Conservation (phyloP, 2,888 invertebrate genomes). For the Temnothorax unifasciatus region DNA sequence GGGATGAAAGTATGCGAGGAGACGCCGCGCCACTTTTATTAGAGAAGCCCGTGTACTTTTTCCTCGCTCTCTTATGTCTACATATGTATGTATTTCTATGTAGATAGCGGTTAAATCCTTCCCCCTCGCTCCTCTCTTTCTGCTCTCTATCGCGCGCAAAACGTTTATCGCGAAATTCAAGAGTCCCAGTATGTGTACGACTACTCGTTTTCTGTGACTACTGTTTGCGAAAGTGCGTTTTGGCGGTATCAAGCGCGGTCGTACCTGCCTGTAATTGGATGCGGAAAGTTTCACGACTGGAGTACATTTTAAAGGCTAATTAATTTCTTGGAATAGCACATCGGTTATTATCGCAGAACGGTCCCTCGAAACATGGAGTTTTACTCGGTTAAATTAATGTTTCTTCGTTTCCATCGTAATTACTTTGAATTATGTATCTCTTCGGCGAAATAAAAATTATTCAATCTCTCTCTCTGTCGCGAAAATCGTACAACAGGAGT, state of each 20-base stretch:
- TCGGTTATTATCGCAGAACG: background rate
- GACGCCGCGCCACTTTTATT: slow-evolving; percentile 71
- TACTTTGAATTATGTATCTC: background rate
- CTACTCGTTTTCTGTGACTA: background rate
- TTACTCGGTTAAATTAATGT: slow-evolving; percentile 5
- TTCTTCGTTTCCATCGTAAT: slow-evolving; percentile 15
- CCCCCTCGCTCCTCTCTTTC: background rate
- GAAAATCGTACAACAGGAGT: slow-evolving; percentile 10
- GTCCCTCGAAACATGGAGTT: background rate
- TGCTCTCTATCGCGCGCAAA: background rate
- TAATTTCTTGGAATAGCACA: slow-evolving; percentile 30
- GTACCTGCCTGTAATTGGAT: slow-evolving; percentile 33
- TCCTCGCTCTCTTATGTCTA: slow-evolving; percentile 35
- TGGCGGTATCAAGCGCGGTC: background rate
- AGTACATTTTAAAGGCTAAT: slow-evolving; percentile 43
- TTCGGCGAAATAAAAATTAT: slow-evolving; percentile 5
- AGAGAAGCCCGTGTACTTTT: slow-evolving; percentile 64
- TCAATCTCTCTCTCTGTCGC: background rate
- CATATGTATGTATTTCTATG: slow-evolving; percentile 23
- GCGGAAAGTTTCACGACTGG: slow-evolving; percentile 27
- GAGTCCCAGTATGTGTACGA: background rate
- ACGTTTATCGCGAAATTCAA: slow-evolving; percentile 13
- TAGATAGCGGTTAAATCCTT: slow-evolving; percentile 30
- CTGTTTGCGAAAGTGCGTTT: slow-evolving; percentile 14
- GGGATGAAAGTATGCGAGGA: slow-evolving; percentile 55